Evolutionary conservation across 2,888 invertebrate genomes (phyloP), one percentile per base, ranked within the genome.

Genomic region (Ecliptopera silaceata): DNA sequence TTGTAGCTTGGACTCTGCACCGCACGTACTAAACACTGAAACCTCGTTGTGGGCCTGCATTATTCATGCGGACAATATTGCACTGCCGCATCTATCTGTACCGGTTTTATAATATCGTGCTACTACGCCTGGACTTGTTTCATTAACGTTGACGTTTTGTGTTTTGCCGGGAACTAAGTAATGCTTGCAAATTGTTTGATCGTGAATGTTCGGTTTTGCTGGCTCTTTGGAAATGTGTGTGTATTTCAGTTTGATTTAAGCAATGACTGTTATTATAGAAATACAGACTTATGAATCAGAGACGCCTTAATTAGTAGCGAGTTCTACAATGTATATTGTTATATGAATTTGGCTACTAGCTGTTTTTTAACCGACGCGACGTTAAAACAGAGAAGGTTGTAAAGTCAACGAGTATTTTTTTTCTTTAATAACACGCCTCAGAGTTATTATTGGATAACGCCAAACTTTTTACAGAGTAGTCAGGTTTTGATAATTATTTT

Each of bases 61-160:
- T 88, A 90, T 89, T 89, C 88, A 89, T 89, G 86, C 79, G 82
- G 80, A 86, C 87, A 85, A 86, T 88, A 88, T 88, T 90, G 86
- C 86, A 82, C 74, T 75, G 72, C 76, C 79, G 74, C 76, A 75
- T 77, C 77, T 77, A 75, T 74, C 74, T 71, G 70, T 77, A 77
- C 72, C 59, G 67, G 69, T 72, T 71, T 75, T 74, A 74, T 75
- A 75, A 74, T 69, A 70, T 61, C 72, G 53, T 60, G 63, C 66
- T 68, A 65, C 67, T 65, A 55, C 61, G 63, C 66, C 62, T 60
- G 65, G 67, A 68, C 68, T 70, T 75, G 76, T 75, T 77, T 77
- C 70, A 75, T 75, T 77, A 72, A 61, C 69, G 72, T 61, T 69
- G 71, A 71, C 70, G 67, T 73, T 72, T 65, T 71, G 70, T 65